phyloP scores from a whole-genome alignment of 2,797 vertebrate species.

The Phalloptychus januarius region DNA sequence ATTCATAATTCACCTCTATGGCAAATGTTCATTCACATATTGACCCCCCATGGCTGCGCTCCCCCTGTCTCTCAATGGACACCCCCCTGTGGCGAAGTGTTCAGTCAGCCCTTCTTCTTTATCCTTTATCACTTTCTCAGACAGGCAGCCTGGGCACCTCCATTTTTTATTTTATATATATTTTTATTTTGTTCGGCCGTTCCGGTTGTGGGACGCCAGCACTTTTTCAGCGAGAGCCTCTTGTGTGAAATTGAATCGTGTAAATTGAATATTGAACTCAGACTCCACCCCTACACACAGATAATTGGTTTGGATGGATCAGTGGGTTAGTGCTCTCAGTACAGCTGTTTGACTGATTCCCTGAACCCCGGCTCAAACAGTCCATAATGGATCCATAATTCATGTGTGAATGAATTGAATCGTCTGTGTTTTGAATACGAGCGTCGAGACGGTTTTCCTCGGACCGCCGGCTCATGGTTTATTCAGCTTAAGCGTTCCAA shows the following conservation, averaged over 20 bases:
- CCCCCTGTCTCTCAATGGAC: constrained; percentile 72
- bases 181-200: constrained; percentile 2
- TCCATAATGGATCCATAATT: constrained; percentile 72
- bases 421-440: constrained; percentile 59
- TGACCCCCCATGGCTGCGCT: constrained; percentile 74
- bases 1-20: constrained; percentile 81
- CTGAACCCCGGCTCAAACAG: constrained; percentile 53
- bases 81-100: constrained; percentile 55
- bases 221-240: constrained; percentile 37
- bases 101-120: constrained; percentile 49
- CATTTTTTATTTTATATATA: neutral
- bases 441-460: constrained; percentile 39
- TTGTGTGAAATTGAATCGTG: constrained; percentile 59
- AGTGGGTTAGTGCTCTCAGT: constrained; percentile 57
- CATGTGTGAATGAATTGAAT: constrained; percentile 65
- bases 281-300: constrained; percentile 67
- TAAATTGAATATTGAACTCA: constrained; percentile 75
- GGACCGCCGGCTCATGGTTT: constrained; percentile 45
- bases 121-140: constrained; percentile 47
- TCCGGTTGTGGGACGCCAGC: constrained; percentile 24
- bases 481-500: constrained; percentile 55
- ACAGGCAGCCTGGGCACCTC: constrained; percentile 23
- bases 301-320: constrained; percentile 73
- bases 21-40: constrained; percentile 80
- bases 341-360: constrained; percentile 62